Base-by-base conservation (phyloP, 1,140 invertebrate species). In the Harpegnathos saltator region DNA sequence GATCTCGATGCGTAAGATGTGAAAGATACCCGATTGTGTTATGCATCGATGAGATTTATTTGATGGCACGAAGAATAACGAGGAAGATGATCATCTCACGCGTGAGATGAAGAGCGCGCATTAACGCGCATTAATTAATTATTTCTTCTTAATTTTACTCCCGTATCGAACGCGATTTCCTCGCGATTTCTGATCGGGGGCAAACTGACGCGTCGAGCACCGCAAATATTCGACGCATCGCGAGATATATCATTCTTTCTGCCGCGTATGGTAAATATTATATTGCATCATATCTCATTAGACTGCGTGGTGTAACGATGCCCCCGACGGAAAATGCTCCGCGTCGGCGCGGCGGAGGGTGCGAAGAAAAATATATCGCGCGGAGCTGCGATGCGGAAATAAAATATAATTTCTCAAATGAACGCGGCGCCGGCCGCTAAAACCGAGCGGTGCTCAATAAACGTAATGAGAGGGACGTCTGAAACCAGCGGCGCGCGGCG, bases 391-490 rank as follows among this genome's bases (percentile, higher is more conserved):
- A 19, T 17, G 24, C 17, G 61, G 0, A 61, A 48, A 44, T 59
- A 2, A 74, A 61, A 61, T 74, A 44, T 19, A 26, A 12, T 62
- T 74, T 62, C 48, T 24, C 14, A 50, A 44, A 14, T 24, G 19
- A 26, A 59, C 11, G 33, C 1, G 2, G 3, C 22, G 2, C 1
- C n/a, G 15, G 17, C 9, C 19, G 19, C 7, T 38, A 38, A 38
- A 58, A 50, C 14, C 9, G 14, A 1, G 3, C 2, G 14, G 24
- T 4, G 52, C 38, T 72, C 38, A 73, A 73, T 44, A 59, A 62
- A 62, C 12, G 38, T 50, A 48, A n/a, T 24, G 11, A 59, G 44
- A 29, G 22, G 5, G 38, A 61, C 9, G 3, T 74, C 3, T 54
- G 50, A 74, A 48, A 44, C 7, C 29, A 33, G 29, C 29, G 5